Evolutionary conservation across 2,797 vertebrate genomes (phyloP), one percentile per base, ranked within the genome.

Genomic region (Macroramphosus scolopax): DNA sequence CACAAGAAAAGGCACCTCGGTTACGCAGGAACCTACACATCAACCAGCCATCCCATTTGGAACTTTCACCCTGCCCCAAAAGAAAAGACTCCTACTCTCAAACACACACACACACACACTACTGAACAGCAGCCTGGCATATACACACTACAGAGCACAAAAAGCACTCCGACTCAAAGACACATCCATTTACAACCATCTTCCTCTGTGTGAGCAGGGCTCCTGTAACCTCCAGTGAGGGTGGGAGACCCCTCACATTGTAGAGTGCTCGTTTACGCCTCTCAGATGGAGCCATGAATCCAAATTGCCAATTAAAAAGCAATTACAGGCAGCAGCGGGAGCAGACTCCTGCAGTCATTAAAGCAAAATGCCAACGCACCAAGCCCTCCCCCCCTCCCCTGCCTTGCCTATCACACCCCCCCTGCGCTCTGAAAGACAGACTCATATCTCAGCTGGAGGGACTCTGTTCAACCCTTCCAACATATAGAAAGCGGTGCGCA

Each of bases 241-340:
- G 61, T 77, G 77, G 68, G 71, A 83, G 83, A 85, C 82, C 78
- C 80, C 44, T 69, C 32, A 17, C 68, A 75, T 77, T 78, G 80
- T 74, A 70, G 76, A 81, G 64, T 66, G 71, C 83, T 84, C 82
- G 51, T 85, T 86, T 86, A 84, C 70, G 78, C 81, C 83, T 82
- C 78, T 89, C 83, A 85, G 85, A 90, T 85, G 78, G 86, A 84
- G 83, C 80, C 69, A 86, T 87, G 85, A 88, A 83, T 88, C 80
- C 83, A 86, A 88, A 89, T 87, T 85, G 87, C 77, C 88, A 88
- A 89, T 91, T 90, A 91, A 87, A 90, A 89, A 89, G 85, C 84
- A 87, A 91, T 91, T 91, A 89, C 85, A 83, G 87, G 79, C 87
- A 82, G 81, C 81, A 82, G 82, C 60, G 76, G 83, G 84, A 87